Base-by-base conservation (phyloP, 2,888 invertebrate genomes). In the Proisotoma minuta region DNA sequence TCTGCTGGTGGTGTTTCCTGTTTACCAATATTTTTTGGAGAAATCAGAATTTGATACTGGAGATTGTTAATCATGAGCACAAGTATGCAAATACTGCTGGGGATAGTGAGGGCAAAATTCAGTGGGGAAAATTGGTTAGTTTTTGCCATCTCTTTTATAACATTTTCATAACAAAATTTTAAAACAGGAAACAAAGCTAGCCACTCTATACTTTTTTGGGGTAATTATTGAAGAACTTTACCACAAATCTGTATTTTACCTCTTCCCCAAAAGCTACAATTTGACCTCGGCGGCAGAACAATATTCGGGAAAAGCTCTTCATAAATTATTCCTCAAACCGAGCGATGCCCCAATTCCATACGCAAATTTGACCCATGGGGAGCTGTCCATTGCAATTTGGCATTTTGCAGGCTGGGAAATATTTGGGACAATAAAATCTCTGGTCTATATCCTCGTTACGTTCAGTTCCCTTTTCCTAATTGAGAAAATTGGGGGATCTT, bases 1-100 rank as follows among this genome's bases (percentile, higher is more conserved):
- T 51, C n/a, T 51, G 51, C n/a, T 15, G 51, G 3, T 51, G 51
- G 51, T 51, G 51, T 27, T 51, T 51, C 28, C 24, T 51, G n/a
- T 51, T 51, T 27, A 51, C 20, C 8, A 51, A 51, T 20, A 27
- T 51, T 2, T 51, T 51, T 27, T 51, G 51, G 51, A 51, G 27
- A 27, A 51, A 51, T 4, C 27, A 51, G 18, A n/a, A 27, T n/a
- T 8, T 27, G 8, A 24, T 51, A 3, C 27, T 51, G 27, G 27
- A 4, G 3, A 24, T 51, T 5, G 5, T 51, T 15, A 51, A 51
- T 24, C 3, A 5, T 2, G 27, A 51, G 8, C 51, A n/a, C n/a
- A n/a, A n/a, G n/a, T n/a, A n/a, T n/a, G n/a, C n/a, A n/a, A n/a
- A n/a, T n/a, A n/a, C n/a, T n/a, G n/a, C n/a, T n/a, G n/a, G n/a